Evolutionary conservation across 1,140 invertebrate genomes (phyloP), one percentile per base, ranked within the genome.

Genomic region (Schlechtendalia chinensis): DNA sequence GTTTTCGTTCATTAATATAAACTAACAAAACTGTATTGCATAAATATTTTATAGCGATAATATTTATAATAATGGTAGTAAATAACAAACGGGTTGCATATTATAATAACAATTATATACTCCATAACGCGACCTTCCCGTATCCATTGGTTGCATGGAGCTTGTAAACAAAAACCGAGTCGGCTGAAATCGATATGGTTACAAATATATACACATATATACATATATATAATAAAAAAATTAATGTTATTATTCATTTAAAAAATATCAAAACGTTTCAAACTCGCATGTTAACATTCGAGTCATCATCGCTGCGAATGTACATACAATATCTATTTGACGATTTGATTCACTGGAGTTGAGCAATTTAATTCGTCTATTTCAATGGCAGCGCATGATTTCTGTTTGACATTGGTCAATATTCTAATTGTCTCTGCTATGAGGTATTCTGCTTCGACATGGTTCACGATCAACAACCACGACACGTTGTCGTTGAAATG

Each of bases 31-130:
- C n/a, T n/a, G 11, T 27, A 2, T 61, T 27, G 29, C 27, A 10
- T 50, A 71, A 50, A 71, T 71, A 71, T 71, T 50, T 50, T 16
- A 1, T 12, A 47, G 39, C 11, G 27, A 71, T 71, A 47, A 50
- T 50, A 69, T 24, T 45, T 5, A 45, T 45, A 45, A 45, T 45
- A 45, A 45, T 45, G 10, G 10, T 45, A 45, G 39, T 50, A 71
- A 71, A 71, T 53, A 71, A 71, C 47, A 71, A 71, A n/a, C n/a
- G n/a, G n/a, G n/a, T n/a, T 71, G 22, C 24, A 50, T 50, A 69
- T 50, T 50, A 50, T 24, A 53, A 53, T 10, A 32, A n/a, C n/a
- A 12, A 19, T 69, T 8, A 39, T 16, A 67, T 19, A 8, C 45
- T 50, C 19, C 16, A 45, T 67, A 27, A 24, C 22, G n/a, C n/a